Conservation (phyloP, 2,888 invertebrate species). For the Anorthoa munda region DNA sequence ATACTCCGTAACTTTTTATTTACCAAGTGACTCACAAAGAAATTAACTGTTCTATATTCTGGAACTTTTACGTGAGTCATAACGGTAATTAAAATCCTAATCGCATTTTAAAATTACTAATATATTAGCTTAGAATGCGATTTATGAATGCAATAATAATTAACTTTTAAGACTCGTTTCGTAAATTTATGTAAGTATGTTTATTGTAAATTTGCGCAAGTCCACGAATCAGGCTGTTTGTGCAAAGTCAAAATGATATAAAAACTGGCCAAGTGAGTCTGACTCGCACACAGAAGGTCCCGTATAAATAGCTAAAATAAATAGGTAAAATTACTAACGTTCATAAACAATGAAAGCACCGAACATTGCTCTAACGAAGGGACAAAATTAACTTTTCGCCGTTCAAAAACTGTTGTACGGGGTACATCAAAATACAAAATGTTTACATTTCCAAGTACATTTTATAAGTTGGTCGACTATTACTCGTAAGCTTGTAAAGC, state of each 20-base stretch:
- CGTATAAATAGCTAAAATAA: too few species aligned
- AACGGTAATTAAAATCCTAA: constrained; percentile 4
- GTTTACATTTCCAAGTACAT: too few species aligned
- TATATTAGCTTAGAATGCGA: background rate
- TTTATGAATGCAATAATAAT: background rate
- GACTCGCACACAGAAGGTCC: too few species aligned
- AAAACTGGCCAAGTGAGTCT: too few species aligned
- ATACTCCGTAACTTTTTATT: constrained; percentile 18
- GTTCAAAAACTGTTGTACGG: too few species aligned
- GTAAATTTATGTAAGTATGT: background rate
- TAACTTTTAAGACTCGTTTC: background rate
- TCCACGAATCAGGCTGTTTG: constrained; percentile 4
- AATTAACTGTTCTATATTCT: constrained; percentile 27
- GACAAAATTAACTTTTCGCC: too few species aligned
- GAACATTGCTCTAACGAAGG: too few species aligned
- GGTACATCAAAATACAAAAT: too few species aligned
- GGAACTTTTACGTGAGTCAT: constrained; percentile 10
- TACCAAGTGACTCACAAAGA: constrained; percentile 25
- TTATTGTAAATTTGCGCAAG: constrained; percentile 4
- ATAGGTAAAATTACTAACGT: too few species aligned
- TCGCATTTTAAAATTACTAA: background rate
- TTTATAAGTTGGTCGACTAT: too few species aligned
- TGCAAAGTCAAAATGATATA: background rate
- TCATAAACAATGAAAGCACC: too few species aligned
- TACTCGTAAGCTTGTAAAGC: too few species aligned